These are phyloP conservation scores for Entomyzon cyanotis DNA, from an alignment of 2,113 vertebrate genomes.

Conservation along the genomic window DNA sequence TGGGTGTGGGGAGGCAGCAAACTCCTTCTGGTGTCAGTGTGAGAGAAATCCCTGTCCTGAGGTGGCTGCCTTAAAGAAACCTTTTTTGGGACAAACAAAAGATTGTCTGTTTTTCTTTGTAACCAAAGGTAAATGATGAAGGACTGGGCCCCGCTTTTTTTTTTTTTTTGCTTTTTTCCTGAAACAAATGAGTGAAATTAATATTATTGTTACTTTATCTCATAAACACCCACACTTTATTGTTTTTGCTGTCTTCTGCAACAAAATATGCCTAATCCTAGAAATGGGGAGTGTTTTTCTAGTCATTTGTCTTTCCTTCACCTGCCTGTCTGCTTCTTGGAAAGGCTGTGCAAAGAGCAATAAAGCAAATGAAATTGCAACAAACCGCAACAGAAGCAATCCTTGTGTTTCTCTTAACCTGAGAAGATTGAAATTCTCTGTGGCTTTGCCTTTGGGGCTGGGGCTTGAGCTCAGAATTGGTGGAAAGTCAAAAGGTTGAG, in stretches of 20 bases:
- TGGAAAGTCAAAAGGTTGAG: neutral
- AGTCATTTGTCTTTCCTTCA: neutral
- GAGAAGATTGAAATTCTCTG: neutral
- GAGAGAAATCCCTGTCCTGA: neutral
- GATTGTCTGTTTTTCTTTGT: neutral
- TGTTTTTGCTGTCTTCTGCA: neutral
- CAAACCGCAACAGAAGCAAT: neutral
- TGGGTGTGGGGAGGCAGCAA: neutral
- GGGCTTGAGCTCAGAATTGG: neutral
- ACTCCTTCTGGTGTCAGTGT: neutral
- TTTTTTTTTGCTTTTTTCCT: neutral
- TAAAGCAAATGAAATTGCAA: neutral
- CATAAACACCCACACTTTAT: neutral
- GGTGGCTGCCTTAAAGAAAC: neutral
- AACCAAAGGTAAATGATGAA: neutral
- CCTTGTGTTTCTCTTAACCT: neutral
- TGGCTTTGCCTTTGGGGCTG: neutral
- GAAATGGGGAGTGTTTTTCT: neutral
- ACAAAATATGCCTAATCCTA: neutral
- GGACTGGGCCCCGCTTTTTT: neutral
- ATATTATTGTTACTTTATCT: neutral
- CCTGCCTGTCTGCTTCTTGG: neutral
- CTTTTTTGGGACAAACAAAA: neutral
- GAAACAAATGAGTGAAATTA: neutral
- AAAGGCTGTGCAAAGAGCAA: neutral